These are phyloP conservation scores for Chromobotia macracanthus DNA, from an alignment of 2,797 vertebrate species.

Conservation along the genomic window DNA sequence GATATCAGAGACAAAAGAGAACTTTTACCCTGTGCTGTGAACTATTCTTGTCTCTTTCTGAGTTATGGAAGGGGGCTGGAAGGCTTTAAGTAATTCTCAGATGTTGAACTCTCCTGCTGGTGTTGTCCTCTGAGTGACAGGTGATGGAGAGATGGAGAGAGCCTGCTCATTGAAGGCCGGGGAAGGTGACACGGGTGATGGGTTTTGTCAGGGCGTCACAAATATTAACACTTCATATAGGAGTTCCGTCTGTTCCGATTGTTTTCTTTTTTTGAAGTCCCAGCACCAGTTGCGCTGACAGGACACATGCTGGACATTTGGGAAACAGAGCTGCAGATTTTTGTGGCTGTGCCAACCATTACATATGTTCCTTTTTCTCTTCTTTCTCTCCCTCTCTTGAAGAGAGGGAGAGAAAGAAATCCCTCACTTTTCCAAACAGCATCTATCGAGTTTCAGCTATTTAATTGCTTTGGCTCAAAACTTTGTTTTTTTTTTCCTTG, in stretches of 20 bases:
- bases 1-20: conserved; percentile 18
- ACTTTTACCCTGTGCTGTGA: conserved; percentile 22
- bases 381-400: no score
- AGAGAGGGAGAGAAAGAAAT: conserved; percentile 23
- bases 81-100: conserved; percentile 6
- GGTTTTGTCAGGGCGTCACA: conserved; percentile 26
- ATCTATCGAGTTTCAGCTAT: conserved; percentile 47
- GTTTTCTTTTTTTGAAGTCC: conserved; percentile 48
- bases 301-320: conserved; percentile 56
- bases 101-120: conserved; percentile 32
- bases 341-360: conserved; percentile 63
- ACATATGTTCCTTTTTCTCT: conserved; percentile 58
- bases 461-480: conserved; percentile 58
- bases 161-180: conserved; percentile 34
- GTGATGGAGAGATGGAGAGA: neutral
- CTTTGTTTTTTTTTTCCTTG: conserved; percentile 13
- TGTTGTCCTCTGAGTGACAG: conserved; percentile 28
- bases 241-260: conserved; percentile 29
- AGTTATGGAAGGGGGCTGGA: conserved; percentile 33
- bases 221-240: conserved; percentile 39
- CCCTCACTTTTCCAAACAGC: conserved; percentile 40
- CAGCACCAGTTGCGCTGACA: conserved; percentile 48
- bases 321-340: conserved; percentile 57
- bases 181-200: conserved; percentile 47
- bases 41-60: conserved; percentile 16